A percentile compares a stretch with the other conserved stretches of the same genome.
These are phyloP conservation scores for Cosmia trapezina DNA, from an alignment of 2,888 invertebrate species.

Conservation along the genomic window DNA sequence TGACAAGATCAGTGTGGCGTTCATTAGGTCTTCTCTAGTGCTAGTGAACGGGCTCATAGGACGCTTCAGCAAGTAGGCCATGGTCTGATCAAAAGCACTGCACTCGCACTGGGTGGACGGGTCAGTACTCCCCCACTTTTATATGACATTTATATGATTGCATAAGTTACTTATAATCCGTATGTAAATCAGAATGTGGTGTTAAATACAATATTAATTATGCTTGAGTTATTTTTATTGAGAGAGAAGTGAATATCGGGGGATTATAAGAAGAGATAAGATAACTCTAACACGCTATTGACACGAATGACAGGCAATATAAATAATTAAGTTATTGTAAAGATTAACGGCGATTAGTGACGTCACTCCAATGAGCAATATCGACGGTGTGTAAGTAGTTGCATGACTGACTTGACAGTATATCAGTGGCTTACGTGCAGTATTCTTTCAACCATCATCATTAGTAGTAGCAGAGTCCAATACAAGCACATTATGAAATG, in stretches of 20 bases:
- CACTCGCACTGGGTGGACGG: too few relatives aligned
- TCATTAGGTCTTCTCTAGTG: too few relatives aligned
- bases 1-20: too few relatives aligned
- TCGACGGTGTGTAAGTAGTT: neutral
- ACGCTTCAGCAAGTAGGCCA: too few relatives aligned
- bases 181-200: conserved; percentile 13
- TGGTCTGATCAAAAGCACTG: too few relatives aligned
- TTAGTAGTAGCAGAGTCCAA: neutral
- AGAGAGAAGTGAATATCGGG: neutral
- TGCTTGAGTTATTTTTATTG: neutral
- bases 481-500: neutral
- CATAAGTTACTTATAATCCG: neutral
- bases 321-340: neutral
- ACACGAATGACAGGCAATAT: neutral
- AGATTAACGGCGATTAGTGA: conserved; percentile 1
- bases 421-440: neutral
- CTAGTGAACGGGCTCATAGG: too few relatives aligned
- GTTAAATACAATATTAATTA: neutral
- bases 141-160: neutral
- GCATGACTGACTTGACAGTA: neutral
- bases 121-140: too few relatives aligned
- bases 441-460: neutral
- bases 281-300: conserved; percentile 7
- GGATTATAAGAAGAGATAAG: conserved; percentile 28
- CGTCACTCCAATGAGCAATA: neutral